phyloP scores from a whole-genome alignment of 2,797 vertebrate species.

The Oceanodroma leucorhoa region DNA sequence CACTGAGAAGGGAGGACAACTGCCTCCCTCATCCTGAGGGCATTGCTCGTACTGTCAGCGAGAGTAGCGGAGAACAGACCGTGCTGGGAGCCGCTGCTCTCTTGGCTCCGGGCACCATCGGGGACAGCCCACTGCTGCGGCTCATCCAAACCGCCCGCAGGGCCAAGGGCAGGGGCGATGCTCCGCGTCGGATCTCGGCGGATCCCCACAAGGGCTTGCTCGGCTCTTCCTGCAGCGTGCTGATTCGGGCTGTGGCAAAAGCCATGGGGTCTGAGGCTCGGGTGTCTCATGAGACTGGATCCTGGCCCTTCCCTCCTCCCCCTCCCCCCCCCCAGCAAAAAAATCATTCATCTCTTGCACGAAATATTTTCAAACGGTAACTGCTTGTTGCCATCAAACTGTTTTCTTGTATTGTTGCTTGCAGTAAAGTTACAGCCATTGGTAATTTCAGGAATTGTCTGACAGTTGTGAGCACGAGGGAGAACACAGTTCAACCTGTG shows the following conservation, averaged over 20 bases:
- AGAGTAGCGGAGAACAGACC: background rate
- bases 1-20: background rate
- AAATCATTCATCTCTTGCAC: background rate
- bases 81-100: background rate
- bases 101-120: fast-evolving
- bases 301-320: background rate
- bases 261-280: fast-evolving
- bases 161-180: fast-evolving
- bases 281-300: background rate
- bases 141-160: fast-evolving
- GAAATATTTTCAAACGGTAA: background rate
- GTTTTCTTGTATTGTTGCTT: background rate
- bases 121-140: background rate
- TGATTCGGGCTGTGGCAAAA: background rate
- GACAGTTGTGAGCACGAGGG: fast-evolving
- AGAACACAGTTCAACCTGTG: background rate
- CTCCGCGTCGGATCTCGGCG: fast-evolving
- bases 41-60: fast-evolving
- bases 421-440: background rate
- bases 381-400: background rate
- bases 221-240: fast-evolving
- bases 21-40: background rate
- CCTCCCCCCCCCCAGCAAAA: background rate
- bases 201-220: background rate
- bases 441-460: background rate